Percentiles rank a stretch among this genome's conserved stretches.
Evolutionary conservation across 2,113 vertebrate species (phyloP).

Genomic region (Vulpes vulpes): DNA sequence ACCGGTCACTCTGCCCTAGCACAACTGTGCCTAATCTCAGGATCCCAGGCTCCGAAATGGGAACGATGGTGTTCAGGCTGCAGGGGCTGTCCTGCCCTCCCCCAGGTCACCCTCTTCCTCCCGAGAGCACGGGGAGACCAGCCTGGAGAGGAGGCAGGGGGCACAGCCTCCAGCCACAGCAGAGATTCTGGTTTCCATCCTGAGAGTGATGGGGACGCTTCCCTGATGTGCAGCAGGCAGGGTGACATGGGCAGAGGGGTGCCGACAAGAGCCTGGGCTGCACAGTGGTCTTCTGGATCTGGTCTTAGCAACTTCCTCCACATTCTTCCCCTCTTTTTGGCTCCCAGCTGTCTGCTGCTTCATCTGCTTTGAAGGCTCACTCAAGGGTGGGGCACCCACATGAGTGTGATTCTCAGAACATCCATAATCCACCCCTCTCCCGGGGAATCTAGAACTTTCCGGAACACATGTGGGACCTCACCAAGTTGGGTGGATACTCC

Average conservation of each 20-base stretch:
- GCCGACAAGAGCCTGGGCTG: rapidly evolving
- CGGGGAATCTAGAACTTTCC: background rate
- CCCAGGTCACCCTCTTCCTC: background rate
- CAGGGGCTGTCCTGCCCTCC: background rate
- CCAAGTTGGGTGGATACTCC: background rate
- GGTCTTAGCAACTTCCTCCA: background rate
- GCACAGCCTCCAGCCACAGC: rapidly evolving
- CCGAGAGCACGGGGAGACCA: rapidly evolving
- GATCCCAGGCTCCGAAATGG: background rate
- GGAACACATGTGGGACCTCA: rapidly evolving
- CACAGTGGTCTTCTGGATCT: rapidly evolving
- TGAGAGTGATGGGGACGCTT: rapidly evolving
- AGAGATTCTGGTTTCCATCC: rapidly evolving
- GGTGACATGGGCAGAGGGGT: rapidly evolving
- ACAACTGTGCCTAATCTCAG: rapidly evolving
- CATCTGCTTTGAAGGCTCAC: background rate
- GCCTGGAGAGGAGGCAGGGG: background rate
- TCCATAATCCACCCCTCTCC: background rate
- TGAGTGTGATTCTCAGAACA: background rate
- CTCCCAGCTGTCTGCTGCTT: background rate
- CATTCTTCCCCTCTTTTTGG: background rate
- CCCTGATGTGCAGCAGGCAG: rapidly evolving
- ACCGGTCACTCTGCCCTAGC: rapidly evolving
- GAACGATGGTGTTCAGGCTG: background rate
- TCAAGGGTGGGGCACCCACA: no score